phyloP scores from a whole-genome alignment of 2,113 vertebrate genomes.

The Psittacus erithacus region DNA sequence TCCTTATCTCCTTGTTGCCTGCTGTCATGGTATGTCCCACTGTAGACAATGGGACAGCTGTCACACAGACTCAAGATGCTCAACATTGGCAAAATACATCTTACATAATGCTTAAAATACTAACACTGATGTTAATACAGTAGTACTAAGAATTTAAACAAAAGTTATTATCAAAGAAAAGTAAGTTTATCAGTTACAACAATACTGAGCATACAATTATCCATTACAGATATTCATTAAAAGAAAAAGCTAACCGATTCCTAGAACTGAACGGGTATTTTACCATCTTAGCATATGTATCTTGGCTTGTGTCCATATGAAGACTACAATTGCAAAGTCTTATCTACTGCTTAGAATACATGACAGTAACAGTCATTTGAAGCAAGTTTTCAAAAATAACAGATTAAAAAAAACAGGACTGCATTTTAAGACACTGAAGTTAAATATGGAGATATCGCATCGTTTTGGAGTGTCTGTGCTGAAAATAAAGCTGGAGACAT shows the following conservation, averaged over 20 bases:
- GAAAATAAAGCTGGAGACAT: neutral
- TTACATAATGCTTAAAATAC: neutral
- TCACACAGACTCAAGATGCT: conserved; percentile 16
- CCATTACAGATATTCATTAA: neutral
- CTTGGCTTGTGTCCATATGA: neutral
- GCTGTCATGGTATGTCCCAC: conserved; percentile 40
- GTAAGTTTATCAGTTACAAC: neutral
- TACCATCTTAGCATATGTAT: neutral
- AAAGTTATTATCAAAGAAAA: neutral
- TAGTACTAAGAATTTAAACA: neutral
- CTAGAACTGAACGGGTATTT: neutral
- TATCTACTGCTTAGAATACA: neutral
- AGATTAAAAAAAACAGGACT: neutral
- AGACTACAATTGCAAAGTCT: neutral
- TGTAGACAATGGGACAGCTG: conserved; percentile 61
- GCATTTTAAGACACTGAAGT: neutral
- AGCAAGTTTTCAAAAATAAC: neutral
- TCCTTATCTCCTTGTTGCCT: conserved; percentile 54
- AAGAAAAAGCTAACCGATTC: neutral
- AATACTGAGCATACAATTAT: neutral
- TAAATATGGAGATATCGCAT: neutral
- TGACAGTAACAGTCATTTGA: neutral
- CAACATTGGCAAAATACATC: conserved; percentile 12
- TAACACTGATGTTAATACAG: neutral
- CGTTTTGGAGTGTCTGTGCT: neutral